Evolutionary conservation across 2,888 invertebrate species (phyloP), one percentile per base, ranked within the genome.

Genomic region (Arrhopalites spinosus): DNA sequence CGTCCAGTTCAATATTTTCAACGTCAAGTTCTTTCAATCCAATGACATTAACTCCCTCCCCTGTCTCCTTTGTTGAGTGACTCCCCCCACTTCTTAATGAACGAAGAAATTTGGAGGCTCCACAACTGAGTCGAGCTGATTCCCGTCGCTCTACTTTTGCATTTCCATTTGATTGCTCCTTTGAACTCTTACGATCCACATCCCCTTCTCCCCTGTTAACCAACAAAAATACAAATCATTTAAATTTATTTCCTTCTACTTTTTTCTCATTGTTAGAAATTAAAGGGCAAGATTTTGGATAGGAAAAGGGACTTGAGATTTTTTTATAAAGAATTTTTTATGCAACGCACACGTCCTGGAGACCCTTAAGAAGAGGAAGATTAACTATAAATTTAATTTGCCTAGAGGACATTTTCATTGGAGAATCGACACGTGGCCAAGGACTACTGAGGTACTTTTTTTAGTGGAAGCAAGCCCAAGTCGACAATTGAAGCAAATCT

Each of bases 71-170:
- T 20, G 63, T 27, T 8, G 72, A 72, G 71, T 71, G 71, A 36
- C 36, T 36, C n/a, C 43, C 56, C 2, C 72, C 63, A 25, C 63
- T 63, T 64, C 72, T 36, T 5, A 72, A 20, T 5, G 63, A 80
- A 2, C 81, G 78, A 2, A 82, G 77, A 75, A 82, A 82, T 59
- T 82, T 82, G 13, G 82, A 80, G 3, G 82, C 82, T 25, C 82
- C 81, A 68, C 79, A 78, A 27, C 80, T 79, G 27, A 81, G 63
- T 27, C 81, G 73, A 15, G 80, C 80, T 7, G 80, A 80, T 66
- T 81, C 81, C 43, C 79, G 76, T 61, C 82, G 76, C 63, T 82
- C 82, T 17, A 82, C 82, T 77, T 82, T 82, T 0, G 23, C 72
- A 63, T 43, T 43, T 76, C 77, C 67, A 25, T 77, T 77, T 27